Percentiles rank a stretch among this genome's conserved stretches.
Conservation (phyloP, 2,797 vertebrate genomes). For the Orientallactaga sibirica region DNA sequence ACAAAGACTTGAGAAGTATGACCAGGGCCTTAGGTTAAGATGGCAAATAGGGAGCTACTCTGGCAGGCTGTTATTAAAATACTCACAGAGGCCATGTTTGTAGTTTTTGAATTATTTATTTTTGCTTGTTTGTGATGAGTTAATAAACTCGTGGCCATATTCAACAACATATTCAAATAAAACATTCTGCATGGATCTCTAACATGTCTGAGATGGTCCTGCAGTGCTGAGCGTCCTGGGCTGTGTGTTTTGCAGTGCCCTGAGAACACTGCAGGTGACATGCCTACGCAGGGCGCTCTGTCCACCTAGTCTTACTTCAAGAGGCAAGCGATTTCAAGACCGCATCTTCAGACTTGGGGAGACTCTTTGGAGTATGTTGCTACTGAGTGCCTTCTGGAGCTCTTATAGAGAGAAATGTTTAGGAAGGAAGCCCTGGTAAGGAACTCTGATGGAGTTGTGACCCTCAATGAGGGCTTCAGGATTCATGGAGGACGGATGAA, state of each 20-base stretch:
- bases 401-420: neutral
- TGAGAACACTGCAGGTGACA: fast-evolving
- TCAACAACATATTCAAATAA: neutral
- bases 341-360: neutral
- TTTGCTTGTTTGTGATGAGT: constrained; percentile 24
- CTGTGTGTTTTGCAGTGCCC: neutral
- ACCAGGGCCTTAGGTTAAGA: neutral
- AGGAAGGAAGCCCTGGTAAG: neutral
- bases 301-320: neutral
- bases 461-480: neutral
- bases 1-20: neutral
- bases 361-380: neutral
- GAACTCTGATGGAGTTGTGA: neutral
- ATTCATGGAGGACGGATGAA: neutral
- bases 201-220: neutral
- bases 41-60: neutral
- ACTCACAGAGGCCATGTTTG: constrained; percentile 8
- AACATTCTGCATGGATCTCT: neutral
- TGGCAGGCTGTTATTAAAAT: neutral
- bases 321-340: neutral
- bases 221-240: neutral
- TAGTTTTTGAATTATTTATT: constrained; percentile 3
- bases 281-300: fast-evolving
- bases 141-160: neutral
- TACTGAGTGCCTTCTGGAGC: neutral